Percentiles rank a stretch among this genome's conserved stretches.
Evolutionary conservation across 1,140 invertebrate genomes (phyloP).

Genomic region (Holcopasites calliopsidis): DNA sequence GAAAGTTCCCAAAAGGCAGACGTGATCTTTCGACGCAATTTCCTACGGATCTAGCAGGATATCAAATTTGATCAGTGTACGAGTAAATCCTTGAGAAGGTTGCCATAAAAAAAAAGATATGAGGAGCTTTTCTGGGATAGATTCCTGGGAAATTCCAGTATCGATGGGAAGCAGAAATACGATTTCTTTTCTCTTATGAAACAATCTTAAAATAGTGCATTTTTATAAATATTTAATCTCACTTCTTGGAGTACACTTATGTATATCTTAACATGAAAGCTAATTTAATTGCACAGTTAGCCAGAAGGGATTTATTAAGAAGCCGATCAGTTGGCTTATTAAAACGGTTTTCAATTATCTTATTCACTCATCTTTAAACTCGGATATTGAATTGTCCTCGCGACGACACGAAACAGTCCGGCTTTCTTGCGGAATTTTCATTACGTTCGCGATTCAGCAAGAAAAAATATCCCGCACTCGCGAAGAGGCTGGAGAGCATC

Average conservation of each 20-base stretch:
- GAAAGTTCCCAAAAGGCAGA: not conserved
- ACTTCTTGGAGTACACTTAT: no score
- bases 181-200: no score
- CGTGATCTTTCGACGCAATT: constrained; percentile 10
- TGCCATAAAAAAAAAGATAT: constrained; percentile 1
- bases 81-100: not conserved
- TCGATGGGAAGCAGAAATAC: not conserved
- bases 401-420: no score
- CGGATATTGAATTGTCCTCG: not conserved
- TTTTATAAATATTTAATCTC: no score
- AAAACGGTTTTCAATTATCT: no score
- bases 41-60: not conserved
- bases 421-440: not conserved
- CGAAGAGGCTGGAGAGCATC: not conserved
- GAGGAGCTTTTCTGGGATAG: not conserved
- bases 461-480: not conserved
- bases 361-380: not conserved
- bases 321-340: no score
- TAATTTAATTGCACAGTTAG: no score
- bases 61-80: constrained; percentile 22
- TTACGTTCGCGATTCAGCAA: not conserved
- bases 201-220: no score
- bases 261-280: no score
- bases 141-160: not conserved
- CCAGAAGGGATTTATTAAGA: no score